These are phyloP conservation scores for Carabus problematicus DNA, from an alignment of 2,888 invertebrate species.

Conservation along the genomic window DNA sequence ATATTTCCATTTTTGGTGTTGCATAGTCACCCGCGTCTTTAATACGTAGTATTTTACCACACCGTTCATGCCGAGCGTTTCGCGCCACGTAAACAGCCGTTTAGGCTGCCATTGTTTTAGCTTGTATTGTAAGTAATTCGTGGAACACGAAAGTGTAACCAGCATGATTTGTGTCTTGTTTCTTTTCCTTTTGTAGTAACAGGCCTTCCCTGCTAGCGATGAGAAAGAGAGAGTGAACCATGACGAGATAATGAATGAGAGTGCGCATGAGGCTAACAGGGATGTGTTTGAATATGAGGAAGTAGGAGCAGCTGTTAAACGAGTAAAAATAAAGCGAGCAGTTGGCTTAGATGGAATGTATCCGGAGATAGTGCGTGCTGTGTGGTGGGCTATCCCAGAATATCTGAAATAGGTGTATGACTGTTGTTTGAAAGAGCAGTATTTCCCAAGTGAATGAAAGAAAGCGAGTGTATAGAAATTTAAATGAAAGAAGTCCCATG, in stretches of 20 bases:
- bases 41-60: too few relatives aligned
- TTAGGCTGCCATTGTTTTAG: too few relatives aligned
- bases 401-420: constrained; percentile 23
- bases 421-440: constrained; percentile 7
- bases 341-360: constrained; percentile 39
- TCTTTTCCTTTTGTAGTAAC: too few relatives aligned
- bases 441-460: constrained; percentile 20
- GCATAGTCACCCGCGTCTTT: too few relatives aligned
- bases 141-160: too few relatives aligned
- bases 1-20: too few relatives aligned
- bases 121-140: too few relatives aligned
- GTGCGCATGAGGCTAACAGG: neutral
- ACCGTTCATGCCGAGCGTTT: too few relatives aligned
- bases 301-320: neutral
- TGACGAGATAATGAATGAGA: neutral
- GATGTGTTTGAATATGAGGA: constrained; percentile 3
- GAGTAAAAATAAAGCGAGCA: constrained; percentile 19
- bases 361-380: constrained; percentile 9
- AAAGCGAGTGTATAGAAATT: neutral
- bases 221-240: too few relatives aligned
- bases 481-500: too few relatives aligned
- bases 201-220: constrained; percentile 6
- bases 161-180: too few relatives aligned
- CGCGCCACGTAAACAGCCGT: too few relatives aligned
- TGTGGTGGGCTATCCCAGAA: constrained; percentile 13